A percentile compares a stretch with the other conserved stretches of the same genome.
Evolutionary conservation across 2,797 vertebrate genomes (phyloP).

Genomic region (Ctenopoma kingsleyae): DNA sequence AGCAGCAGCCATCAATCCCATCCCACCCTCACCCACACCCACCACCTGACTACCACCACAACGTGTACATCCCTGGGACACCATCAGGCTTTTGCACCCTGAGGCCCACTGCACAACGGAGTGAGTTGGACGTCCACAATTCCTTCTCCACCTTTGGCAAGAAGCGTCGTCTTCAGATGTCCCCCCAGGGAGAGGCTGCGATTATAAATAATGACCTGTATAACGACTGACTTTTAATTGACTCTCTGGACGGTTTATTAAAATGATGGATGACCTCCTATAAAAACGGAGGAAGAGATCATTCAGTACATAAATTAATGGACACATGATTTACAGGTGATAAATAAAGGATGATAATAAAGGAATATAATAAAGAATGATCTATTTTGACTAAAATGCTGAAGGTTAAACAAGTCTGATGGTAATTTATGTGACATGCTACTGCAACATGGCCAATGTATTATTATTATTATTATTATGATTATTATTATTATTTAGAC

Average conservation of each 20-base stretch:
- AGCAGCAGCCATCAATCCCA: conserved; percentile 79
- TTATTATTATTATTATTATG: conserved; percentile 67
- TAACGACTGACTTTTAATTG: conserved; percentile 76
- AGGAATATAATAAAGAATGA: conserved; percentile 19
- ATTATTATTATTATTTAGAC: conserved; percentile 81
- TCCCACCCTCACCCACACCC: conserved; percentile 79
- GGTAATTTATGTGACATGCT: conserved; percentile 57
- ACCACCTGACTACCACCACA: conserved; percentile 93
- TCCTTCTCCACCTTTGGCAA: conserved; percentile 96
- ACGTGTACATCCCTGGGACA: conserved; percentile 93
- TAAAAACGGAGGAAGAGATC: conserved; percentile 27
- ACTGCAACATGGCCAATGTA: conserved; percentile 53
- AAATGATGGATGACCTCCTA: conserved; percentile 37
- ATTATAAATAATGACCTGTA: conserved; percentile 93
- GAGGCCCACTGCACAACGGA: conserved; percentile 82
- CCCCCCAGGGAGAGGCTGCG: conserved; percentile 86
- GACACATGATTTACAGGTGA: conserved; percentile 31
- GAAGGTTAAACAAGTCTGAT: conserved; percentile 34
- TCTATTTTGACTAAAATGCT: conserved; percentile 24
- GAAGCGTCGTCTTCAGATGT: conserved; percentile 89
- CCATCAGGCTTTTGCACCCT: conserved; percentile 87
- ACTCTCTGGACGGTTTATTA: conserved; percentile 30
- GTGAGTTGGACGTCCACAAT: conserved; percentile 89
- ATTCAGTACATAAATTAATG: conserved; percentile 33
- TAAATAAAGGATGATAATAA: conserved; percentile 8